Percentiles rank a stretch among this genome's conserved stretches.
Conservation (phyloP, 2,888 invertebrate species). For the Tachina grossa region DNA sequence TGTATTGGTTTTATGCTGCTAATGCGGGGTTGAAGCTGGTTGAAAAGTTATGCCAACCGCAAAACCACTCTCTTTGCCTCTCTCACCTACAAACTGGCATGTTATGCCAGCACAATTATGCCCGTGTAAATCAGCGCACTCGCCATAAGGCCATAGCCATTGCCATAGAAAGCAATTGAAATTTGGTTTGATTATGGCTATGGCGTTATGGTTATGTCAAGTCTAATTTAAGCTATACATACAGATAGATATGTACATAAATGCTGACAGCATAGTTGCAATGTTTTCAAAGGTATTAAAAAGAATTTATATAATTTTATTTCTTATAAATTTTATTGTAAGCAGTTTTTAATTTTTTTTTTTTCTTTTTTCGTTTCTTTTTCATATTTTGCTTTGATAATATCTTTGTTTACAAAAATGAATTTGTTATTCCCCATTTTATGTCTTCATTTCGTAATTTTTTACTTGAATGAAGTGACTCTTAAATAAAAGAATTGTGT, state of each 20-base stretch:
- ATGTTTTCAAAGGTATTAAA: neutral
- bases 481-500: conserved; percentile 20
- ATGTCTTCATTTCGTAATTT: conserved; percentile 43
- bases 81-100: too few species aligned
- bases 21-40: too few species aligned
- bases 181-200: too few species aligned
- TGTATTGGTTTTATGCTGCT: too few species aligned
- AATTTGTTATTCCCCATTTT: conserved; percentile 33
- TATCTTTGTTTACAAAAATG: conserved; percentile 67
- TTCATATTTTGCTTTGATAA: conserved; percentile 64
- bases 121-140: too few species aligned
- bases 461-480: conserved; percentile 38
- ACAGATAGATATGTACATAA: neutral
- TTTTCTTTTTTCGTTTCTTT: conserved; percentile 41
- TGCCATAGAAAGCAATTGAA: too few species aligned
- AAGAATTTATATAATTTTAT: neutral
- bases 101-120: too few species aligned
- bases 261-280: neutral
- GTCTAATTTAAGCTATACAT: too few species aligned
- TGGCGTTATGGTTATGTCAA: too few species aligned
- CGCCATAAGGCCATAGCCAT: too few species aligned
- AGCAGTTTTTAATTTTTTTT: conserved; percentile 17
- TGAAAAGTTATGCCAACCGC: too few species aligned
- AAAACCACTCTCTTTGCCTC: too few species aligned
- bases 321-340: neutral